A percentile compares a stretch with the other conserved stretches of the same genome.
phyloP scores from a whole-genome alignment of 1,140 invertebrate genomes.

The Orchestia grillus region DNA sequence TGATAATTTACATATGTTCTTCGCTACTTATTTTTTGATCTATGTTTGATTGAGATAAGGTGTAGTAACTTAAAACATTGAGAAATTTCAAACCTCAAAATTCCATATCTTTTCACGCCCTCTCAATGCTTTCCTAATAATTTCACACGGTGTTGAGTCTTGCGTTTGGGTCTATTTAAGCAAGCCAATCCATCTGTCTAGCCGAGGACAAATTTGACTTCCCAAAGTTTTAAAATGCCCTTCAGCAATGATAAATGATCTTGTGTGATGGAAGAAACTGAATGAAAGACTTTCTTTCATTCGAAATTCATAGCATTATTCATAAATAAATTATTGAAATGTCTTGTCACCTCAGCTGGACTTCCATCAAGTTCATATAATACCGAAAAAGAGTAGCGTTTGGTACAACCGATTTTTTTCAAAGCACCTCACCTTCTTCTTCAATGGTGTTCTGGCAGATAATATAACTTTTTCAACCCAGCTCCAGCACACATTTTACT shows the following conservation, averaged over 20 bases:
- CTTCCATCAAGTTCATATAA: neutral
- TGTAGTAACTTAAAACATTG: neutral
- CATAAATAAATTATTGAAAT: too few relatives aligned
- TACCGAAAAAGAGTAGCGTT: too few relatives aligned
- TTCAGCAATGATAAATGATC: neutral
- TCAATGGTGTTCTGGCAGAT: too few relatives aligned
- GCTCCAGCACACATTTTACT: neutral
- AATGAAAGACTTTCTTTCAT: too few relatives aligned
- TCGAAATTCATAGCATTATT: too few relatives aligned
- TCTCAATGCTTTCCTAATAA: neutral
- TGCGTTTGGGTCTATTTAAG: neutral
- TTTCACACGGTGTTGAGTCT: neutral
- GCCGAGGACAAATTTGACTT: neutral
- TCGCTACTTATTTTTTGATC: too few relatives aligned
- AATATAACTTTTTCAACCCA: neutral
- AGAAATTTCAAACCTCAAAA: neutral
- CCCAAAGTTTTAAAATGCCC: neutral
- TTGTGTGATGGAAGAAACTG: neutral
- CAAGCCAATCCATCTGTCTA: neutral
- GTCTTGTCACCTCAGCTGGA: neutral
- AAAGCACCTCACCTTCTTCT: too few relatives aligned
- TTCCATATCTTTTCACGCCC: neutral
- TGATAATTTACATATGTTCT: too few relatives aligned
- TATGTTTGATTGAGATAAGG: too few relatives aligned
- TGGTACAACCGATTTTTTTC: too few relatives aligned